Base-by-base conservation (phyloP, 2,113 vertebrate genomes). In the Anguilla rostrata region DNA sequence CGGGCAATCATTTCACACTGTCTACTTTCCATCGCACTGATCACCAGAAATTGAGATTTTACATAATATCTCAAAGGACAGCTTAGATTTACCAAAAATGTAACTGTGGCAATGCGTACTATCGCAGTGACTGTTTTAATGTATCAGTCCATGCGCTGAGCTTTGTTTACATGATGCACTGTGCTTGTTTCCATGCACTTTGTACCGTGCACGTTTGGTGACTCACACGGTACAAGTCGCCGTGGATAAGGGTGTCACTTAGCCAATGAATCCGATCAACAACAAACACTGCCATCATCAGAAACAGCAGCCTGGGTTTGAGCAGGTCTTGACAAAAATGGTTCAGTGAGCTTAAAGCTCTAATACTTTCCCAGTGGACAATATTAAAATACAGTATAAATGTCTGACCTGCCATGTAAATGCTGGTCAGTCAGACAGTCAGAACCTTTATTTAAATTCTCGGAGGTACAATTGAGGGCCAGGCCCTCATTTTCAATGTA, bases 401-500 rank as follows among this genome's bases (percentile, higher is more conserved):
- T 81, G 81, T 60, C 46, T 87, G 88, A 89, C 85, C 85, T 46
- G 43, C 84, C 82, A 83, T 83, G 87, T 82, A 86, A 90, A 85
- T 83, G 63, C 1, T 29, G 71, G 46, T 84, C n/a, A n/a, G n/a
- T n/a, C n/a, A n/a, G n/a, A n/a, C n/a, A n/a, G n/a, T n/a, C n/a
- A n/a, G n/a, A n/a, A n/a, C n/a, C n/a, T n/a, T n/a, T n/a, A n/a
- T n/a, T n/a, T n/a, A n/a, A n/a, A n/a, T n/a, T n/a, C n/a, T n/a
- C n/a, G n/a, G n/a, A n/a, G n/a, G n/a, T n/a, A n/a, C n/a, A n/a
- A n/a, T n/a, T n/a, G n/a, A n/a, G n/a, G n/a, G n/a, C n/a, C n/a
- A n/a, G n/a, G n/a, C n/a, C n/a, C n/a, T n/a, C n/a, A n/a, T n/a
- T n/a, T n/a, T n/a, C n/a, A n/a, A n/a, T n/a, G n/a, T n/a, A n/a